Base-by-base conservation (phyloP, 2,797 vertebrate species). In the Macropodus opercularis region DNA sequence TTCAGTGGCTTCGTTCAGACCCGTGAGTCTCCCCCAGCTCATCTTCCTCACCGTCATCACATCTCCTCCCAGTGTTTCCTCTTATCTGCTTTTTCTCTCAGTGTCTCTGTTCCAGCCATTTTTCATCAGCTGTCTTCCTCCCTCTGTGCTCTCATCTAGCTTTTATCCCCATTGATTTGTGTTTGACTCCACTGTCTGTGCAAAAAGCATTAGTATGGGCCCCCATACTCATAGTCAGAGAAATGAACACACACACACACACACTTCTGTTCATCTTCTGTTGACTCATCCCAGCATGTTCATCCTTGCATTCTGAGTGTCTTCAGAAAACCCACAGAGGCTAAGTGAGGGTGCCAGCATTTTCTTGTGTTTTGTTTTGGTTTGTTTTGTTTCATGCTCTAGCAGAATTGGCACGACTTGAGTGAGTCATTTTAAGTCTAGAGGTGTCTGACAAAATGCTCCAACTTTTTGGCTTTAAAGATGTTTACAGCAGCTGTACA, bases 1-100 rank as follows among this genome's bases (percentile, higher is more conserved):
- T 99, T 60, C 96, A 99, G 91, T 99, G 98, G 98, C 96, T 99
- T 35, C 96, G 95, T 75, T 96, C 97, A 63, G 96, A 98, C 84
- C 86, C 89, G 97, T 99, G 91, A 96, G 96, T 95, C 60, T 75
- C 40, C 70, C 76, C 41, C 41, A 24, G 24, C 54, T 48, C 31
- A 41, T 39, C 38, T 42, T 63, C 44, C 24, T 72, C 44, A 27
- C 63, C 48, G 38, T 77, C 41, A 26, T 62, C 57, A 27, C 58
- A 71, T 65, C 52, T n/a, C 59, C 39, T 64, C 12, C 17, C 18
- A 46, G 32, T 13, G 18, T 48, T 43, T 56, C 24, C 18, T 55
- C 38, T 35, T 17, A 51, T 39, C 11, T 34, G 60, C 29, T 60
- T 38, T 21, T 39, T 13, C 0, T 52, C 18, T 35, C 18, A 13